Conservation (phyloP, 2,113 vertebrate species). For the Microtus oregoni region DNA sequence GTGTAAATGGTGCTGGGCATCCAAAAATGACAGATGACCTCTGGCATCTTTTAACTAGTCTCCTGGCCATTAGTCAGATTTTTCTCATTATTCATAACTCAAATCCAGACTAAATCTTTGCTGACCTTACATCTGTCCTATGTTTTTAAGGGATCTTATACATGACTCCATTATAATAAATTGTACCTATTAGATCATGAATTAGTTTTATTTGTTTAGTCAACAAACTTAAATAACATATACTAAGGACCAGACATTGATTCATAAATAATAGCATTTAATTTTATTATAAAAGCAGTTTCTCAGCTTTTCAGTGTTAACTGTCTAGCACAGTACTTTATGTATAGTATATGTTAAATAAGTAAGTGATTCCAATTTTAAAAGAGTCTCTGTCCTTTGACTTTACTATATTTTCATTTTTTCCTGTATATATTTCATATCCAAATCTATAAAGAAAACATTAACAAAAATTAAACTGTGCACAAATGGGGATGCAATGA, state of each 20-base stretch:
- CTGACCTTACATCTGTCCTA: constrained; percentile 1
- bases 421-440: background rate
- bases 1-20: background rate
- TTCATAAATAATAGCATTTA: constrained; percentile 36
- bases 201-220: constrained; percentile 33
- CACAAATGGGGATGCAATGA: background rate
- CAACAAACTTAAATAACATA: background rate
- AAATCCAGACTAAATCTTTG: constrained; percentile 7
- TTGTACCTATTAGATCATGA: background rate
- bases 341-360: background rate
- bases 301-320: background rate
- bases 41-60: background rate
- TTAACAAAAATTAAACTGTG: background rate
- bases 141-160: background rate
- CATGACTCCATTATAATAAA: background rate
- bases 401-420: background rate
- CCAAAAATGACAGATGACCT: background rate
- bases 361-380: constrained; percentile 26
- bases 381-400: background rate
- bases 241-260: background rate
- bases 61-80: background rate
- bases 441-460: background rate
- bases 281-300: background rate
- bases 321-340: background rate
- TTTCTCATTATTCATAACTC: constrained; percentile 15